These are phyloP conservation scores for Cotesia typhae DNA, from an alignment of 1,140 invertebrate species.

Conservation along the genomic window DNA sequence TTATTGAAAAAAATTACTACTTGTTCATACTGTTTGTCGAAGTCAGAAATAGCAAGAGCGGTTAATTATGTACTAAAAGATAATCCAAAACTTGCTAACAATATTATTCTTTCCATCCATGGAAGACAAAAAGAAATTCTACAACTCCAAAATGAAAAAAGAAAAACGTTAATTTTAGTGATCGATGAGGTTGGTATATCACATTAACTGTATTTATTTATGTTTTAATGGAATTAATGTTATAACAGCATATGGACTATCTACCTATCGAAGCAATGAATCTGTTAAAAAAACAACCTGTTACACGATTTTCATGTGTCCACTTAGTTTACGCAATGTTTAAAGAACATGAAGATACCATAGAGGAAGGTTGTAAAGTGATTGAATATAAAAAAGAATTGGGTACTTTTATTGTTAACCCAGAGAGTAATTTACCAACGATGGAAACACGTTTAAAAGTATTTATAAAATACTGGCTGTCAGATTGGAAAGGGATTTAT, in stretches of 20 bases:
- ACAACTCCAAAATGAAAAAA: slow-evolving; percentile 60
- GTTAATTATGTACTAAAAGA: slow-evolving; percentile 59
- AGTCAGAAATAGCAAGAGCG: slow-evolving; percentile 62
- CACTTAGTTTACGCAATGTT: slow-evolving; percentile 74
- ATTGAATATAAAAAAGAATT: slow-evolving; percentile 54
- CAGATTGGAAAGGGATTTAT: slow-evolving; percentile 72
- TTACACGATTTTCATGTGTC: slow-evolving; percentile 78
- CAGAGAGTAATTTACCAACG: slow-evolving; percentile 72
- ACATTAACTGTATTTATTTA: not conserved
- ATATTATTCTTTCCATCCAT: slow-evolving; percentile 58
- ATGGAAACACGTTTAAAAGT: slow-evolving; percentile 75
- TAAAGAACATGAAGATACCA: slow-evolving; percentile 69
- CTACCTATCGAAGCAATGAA: slow-evolving; percentile 80
- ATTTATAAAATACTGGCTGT: slow-evolving; percentile 72
- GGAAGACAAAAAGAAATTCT: slow-evolving; percentile 56
- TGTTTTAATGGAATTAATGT: slow-evolving; percentile 23
- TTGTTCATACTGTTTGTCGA: slow-evolving; percentile 52
- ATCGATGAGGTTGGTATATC: slow-evolving; percentile 69
- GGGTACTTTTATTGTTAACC: slow-evolving; percentile 73
- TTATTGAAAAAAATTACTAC: slow-evolving; percentile 64
- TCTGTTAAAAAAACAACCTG: slow-evolving; percentile 70
- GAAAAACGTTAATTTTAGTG: slow-evolving; percentile 72
- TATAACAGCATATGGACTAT: slow-evolving; percentile 72
- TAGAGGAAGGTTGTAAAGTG: slow-evolving; percentile 69
- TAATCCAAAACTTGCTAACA: slow-evolving; percentile 62